Evolutionary conservation across 2,888 invertebrate species (phyloP), one percentile per base, ranked within the genome.

Genomic region (Sinotaia quadrata): DNA sequence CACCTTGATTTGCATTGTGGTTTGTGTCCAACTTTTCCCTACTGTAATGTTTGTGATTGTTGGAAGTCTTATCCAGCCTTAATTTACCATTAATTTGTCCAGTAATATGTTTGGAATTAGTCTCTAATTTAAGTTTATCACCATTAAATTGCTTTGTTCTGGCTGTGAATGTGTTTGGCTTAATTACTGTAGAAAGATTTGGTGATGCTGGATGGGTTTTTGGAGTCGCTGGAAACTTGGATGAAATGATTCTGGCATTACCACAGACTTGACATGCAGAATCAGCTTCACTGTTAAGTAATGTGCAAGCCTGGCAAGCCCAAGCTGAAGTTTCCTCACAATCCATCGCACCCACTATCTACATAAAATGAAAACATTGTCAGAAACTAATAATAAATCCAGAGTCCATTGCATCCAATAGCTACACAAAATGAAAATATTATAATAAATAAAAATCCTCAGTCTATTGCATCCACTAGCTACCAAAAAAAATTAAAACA

Each of bases 221-320:
- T n/a, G n/a, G n/a, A n/a, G n/a, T n/a, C n/a, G n/a, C n/a, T n/a
- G n/a, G n/a, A n/a, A n/a, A n/a, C n/a, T n/a, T n/a, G n/a, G 51
- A 10, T 21, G 62, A 34, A 10, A 57, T 12, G 8, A 41, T 41
- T 58, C 58, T 61, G 24, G 59, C 51, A 21, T 52, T 31, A 3
- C 73, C 72, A 75, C 82, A 82, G 1, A 74, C 77, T 31, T 71
- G 63, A 69, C 82, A 82, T 31, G 68, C 63, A 8, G 59, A 57
- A n/a, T 58, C 67, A 8, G 56, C 72, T 21, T 65, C 68, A 31
- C 69, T 67, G 74, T 81, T 81, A 21, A 76, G 58, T 2, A 81
- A 62, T 4, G 94, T 94, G 84, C 94, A 94, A 81, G 93, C 91
- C 78, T 91, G 91, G 83, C 89, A 89, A 66, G 77, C 76, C 89